Evolutionary conservation across 2,888 invertebrate genomes (phyloP), one percentile per base, ranked within the genome.

Genomic region (Shargacucullia verbasci): DNA sequence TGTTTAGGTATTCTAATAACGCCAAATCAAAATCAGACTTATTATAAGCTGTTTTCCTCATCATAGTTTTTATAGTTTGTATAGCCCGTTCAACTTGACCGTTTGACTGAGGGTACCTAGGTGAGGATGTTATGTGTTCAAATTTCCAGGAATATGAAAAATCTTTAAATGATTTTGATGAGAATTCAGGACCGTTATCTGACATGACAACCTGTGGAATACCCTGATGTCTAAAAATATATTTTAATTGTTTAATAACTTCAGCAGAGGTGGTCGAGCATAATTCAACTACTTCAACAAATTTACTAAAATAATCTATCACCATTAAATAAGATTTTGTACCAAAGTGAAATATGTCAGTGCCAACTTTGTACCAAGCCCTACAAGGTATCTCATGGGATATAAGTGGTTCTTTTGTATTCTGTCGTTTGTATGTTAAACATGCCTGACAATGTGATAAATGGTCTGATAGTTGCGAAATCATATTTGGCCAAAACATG

Each of bases 141-240:
- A 27, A 27, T 8, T 27, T 31, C 70, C 70, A 75, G 12, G 12
- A 1, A 5, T 7, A 5, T 5, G 27, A 3, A 27, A 27, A 27
- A 3, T 27, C 27, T 3, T 7, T 3, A 27, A 27, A 27, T 27
- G 3, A 3, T 27, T 27, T 27, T 5, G 27, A 27, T 5, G 7
- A 5, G 7, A 27, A 27, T 7, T 27, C 4, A 7, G 27, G 27
- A 5, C 27, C 27, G 7, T 7, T 5, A 27, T 27, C 7, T 27
- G 27, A 27, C 27, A 27, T 7, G 3, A 27, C 27, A 5, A 7
- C 7, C 7, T 27, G 27, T 5, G 27, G 27, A 5, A 27, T 27
- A 5, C 27, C 27, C 3, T 5, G 7, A 5, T 7, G 27, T 3
- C 27, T 27, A 27, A 27, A 27, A 5, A 7, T 7, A 27, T 7